These are phyloP conservation scores for Theristicus caerulescens DNA, from an alignment of 2,113 vertebrate species.

Conservation along the genomic window DNA sequence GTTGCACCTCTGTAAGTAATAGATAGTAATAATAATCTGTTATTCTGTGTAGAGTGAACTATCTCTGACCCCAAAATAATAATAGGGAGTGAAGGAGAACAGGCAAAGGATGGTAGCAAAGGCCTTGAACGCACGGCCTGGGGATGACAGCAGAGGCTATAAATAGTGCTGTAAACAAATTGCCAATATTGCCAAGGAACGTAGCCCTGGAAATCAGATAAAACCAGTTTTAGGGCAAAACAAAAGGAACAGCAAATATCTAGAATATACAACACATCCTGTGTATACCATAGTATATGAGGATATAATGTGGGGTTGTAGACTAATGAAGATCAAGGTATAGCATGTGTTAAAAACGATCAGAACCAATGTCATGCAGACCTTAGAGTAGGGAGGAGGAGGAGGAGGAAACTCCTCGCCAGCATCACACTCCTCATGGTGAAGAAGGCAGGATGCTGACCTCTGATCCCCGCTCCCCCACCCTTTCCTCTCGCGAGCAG, in stretches of 20 bases:
- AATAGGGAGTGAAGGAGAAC: not conserved
- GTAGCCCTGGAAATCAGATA: not conserved
- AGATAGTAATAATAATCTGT: not conserved
- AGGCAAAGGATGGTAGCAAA: not conserved
- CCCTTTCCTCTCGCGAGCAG: not conserved
- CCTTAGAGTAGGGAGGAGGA: not conserved
- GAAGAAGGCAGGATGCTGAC: not conserved
- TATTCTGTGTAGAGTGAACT: not conserved
- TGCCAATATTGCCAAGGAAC: not conserved
- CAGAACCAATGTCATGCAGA: not conserved
- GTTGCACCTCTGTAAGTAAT: not conserved
- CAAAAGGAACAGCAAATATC: not conserved
- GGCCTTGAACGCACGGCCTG: not conserved
- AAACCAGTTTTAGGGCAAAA: not conserved
- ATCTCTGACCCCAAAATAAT: not conserved
- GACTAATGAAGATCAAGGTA: not conserved
- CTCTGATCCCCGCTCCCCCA: not conserved
- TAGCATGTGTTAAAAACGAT: not conserved
- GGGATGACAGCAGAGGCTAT: not conserved
- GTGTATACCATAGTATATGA: not conserved
- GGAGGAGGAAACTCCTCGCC: not conserved
- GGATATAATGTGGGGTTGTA: too few species aligned
- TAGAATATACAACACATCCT: not conserved
- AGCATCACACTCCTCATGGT: accelerated
- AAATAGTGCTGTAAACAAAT: not conserved